These are phyloP conservation scores for Eubasilissa regina DNA, from an alignment of 1,140 invertebrate genomes.

Conservation along the genomic window DNA sequence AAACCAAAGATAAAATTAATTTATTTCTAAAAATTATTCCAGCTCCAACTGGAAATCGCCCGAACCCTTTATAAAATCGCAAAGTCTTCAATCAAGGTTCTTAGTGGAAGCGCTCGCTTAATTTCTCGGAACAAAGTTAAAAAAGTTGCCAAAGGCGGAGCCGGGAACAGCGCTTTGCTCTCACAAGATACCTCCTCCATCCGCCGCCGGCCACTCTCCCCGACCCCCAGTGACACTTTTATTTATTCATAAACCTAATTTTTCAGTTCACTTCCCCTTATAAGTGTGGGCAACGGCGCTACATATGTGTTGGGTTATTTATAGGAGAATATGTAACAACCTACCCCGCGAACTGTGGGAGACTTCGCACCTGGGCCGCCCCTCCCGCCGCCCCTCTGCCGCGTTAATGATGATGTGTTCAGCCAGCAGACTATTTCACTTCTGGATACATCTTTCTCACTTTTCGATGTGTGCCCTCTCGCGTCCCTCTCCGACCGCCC, in stretches of 20 bases:
- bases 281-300: constrained; percentile 34
- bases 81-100: constrained; percentile 40
- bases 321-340: constrained; percentile 42
- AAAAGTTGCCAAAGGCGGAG: constrained; percentile 37
- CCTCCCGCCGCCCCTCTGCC: constrained; percentile 62
- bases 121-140: constrained; percentile 38
- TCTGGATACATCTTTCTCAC: constrained; percentile 75
- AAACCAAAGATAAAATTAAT: no score
- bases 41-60: constrained; percentile 1
- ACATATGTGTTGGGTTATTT: constrained; percentile 50
- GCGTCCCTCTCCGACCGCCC: constrained; percentile 38
- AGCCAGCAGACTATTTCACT: constrained; percentile 75
- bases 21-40: background rate
- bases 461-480: constrained; percentile 69
- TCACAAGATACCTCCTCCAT: constrained; percentile 21
- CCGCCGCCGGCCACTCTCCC: constrained; percentile 40
- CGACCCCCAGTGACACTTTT: constrained; percentile 52
- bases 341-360: constrained; percentile 62
- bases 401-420: constrained; percentile 75
- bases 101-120: constrained; percentile 30
- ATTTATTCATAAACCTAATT: constrained; percentile 59
- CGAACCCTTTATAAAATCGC: constrained; percentile 32
- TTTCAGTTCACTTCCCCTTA: constrained; percentile 52
- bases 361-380: constrained; percentile 67
- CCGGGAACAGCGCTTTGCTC: constrained; percentile 54